Base-by-base conservation (phyloP, 2,797 vertebrate species). In the Sebastes baramenuke region DNA sequence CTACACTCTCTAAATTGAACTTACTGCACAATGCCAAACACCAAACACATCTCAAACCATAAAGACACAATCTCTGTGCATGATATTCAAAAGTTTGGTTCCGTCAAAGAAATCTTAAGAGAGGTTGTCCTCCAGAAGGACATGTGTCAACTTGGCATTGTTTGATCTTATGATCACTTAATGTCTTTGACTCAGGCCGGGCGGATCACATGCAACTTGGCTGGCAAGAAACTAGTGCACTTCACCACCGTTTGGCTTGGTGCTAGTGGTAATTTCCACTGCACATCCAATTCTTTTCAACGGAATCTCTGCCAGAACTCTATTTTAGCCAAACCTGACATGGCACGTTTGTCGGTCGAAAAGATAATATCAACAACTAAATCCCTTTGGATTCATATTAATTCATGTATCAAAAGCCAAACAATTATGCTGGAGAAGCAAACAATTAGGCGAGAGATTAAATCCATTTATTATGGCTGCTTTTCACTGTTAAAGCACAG, bases 361-460 rank as follows among this genome's bases (percentile, higher is more conserved):
- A 58, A 54, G 56, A 75, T n/a, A 74, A 49, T 30, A 76, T 72
- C 58, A 27, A 65, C 29, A 62, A 12, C 60, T 20, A 38, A 67
- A 75, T 77, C 70, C n/a, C 30, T 64, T 27, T 32, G 24, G 56
- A 84, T 74, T 84, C 36, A 29, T 34, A 65, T 77, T 67, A 49
- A 72, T 38, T 79, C 6, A 14, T 65, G 42, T 70, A 60, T 76
- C 58, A 38, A 87, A 72, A 75, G 46, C 46, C 25, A 22, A 34
- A 29, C 25, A 68, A 81, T 54, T 80, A 52, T 20, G 24, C 20
- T 27, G 20, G 1, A 30, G 34, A 2, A 72, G n/a, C 46, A 66
- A 66, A 54, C 5, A 1, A 78, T 42, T 66, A 36, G 8, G 5
- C 27, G 0, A 70, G 34, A 72, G 59, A 72, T 77, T 54, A 58